Evolutionary conservation across 2,113 vertebrate genomes (phyloP).

Genomic region (Oreocharis arfaki): DNA sequence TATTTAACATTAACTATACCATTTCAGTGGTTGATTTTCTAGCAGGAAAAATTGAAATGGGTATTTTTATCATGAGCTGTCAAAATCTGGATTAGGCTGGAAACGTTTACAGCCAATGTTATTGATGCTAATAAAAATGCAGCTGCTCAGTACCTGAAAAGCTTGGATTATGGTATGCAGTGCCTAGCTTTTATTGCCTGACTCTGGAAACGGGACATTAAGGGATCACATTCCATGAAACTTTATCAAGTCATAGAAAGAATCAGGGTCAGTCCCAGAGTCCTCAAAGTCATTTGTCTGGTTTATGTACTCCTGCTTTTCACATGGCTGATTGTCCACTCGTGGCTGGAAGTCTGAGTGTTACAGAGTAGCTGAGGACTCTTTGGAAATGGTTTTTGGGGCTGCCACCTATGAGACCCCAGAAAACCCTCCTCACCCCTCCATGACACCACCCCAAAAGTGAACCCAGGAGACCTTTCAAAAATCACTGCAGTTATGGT

Average conservation of each 20-base stretch:
- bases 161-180: not conserved
- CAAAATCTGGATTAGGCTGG: not conserved
- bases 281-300: not conserved
- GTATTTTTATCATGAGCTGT: not conserved
- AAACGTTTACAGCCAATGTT: not conserved
- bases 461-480: not conserved
- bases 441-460: fast-evolving
- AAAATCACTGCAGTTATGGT: not conserved
- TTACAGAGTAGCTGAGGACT: not conserved
- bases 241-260: not conserved
- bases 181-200: not conserved
- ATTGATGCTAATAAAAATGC: not conserved
- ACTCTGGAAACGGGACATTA: not conserved
- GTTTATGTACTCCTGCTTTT: not conserved
- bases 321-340: not conserved
- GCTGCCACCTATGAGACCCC: fast-evolving
- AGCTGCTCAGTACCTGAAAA: not conserved
- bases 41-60: not conserved
- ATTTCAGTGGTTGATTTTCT: not conserved
- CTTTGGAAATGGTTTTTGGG: not conserved
- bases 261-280: not conserved
- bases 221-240: not conserved
- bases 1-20: not conserved
- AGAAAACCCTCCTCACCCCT: not conserved
- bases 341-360: not conserved